These are phyloP conservation scores for Aporophyla nigra DNA, from an alignment of 2,888 invertebrate genomes.

Conservation along the genomic window DNA sequence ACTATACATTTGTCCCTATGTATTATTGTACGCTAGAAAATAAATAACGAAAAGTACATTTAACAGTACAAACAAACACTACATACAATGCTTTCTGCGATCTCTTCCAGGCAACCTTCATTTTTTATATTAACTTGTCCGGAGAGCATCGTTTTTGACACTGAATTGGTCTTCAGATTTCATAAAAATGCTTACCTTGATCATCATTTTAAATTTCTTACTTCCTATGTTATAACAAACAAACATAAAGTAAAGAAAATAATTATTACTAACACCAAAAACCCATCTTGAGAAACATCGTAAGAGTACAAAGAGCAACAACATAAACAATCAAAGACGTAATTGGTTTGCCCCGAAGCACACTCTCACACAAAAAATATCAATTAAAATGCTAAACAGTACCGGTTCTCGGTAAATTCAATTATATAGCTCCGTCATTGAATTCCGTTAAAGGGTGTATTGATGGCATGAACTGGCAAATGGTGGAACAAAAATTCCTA, in stretches of 20 bases:
- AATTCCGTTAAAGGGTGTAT: conserved; percentile 14
- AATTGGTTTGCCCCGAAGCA: conserved; percentile 40
- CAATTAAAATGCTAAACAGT: conserved; percentile 61
- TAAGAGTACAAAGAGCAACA: conserved; percentile 2
- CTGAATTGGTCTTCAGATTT: no score
- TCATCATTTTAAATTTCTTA: no score
- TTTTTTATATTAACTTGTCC: no score
- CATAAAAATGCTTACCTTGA: no score
- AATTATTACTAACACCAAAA: background rate
- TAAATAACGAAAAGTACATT: no score
- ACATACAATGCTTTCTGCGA: no score
- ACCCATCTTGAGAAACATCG: background rate
- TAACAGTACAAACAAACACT: no score
- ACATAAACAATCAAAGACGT: conserved; percentile 23
- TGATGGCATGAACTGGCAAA: background rate
- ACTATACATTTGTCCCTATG: no score
- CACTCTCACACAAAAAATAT: conserved; percentile 47
- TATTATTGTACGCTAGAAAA: no score
- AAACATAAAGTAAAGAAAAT: background rate
- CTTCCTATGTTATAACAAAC: no score
- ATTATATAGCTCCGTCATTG: conserved; percentile 39
- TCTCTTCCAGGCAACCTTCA: no score
- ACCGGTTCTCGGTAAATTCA: conserved; percentile 31
- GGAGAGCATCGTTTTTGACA: no score
- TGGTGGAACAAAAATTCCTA: background rate